Evolutionary conservation across 2,888 invertebrate species (phyloP).

Genomic region (Molorchus minor): DNA sequence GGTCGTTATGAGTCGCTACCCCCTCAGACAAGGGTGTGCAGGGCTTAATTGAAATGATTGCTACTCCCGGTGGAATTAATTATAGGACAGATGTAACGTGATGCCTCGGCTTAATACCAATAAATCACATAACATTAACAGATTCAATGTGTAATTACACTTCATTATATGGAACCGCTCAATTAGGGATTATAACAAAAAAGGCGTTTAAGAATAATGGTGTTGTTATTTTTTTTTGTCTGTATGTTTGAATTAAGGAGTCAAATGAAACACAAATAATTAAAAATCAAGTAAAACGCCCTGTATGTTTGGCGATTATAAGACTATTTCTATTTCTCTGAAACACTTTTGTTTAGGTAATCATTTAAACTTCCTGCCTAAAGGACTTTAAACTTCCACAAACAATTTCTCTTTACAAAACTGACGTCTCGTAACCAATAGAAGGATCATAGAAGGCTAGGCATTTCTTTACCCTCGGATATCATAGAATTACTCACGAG

Average conservation of each 20-base stretch:
- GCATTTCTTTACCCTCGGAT: too few relatives aligned
- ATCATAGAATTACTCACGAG: too few relatives aligned
- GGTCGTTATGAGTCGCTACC: conserved; percentile 17
- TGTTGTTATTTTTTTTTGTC: conserved; percentile 7
- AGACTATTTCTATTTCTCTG: too few relatives aligned
- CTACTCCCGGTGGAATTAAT: conserved; percentile 60
- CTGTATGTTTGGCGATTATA: neutral
- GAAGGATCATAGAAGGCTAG: too few relatives aligned
- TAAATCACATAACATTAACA: conserved; percentile 56
- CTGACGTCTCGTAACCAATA: too few relatives aligned
- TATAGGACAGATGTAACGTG: conserved; percentile 62
- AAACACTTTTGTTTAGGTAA: too few relatives aligned
- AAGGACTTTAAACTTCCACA: too few relatives aligned
- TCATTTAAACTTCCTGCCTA: too few relatives aligned
- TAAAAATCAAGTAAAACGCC: neutral
- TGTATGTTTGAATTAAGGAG: neutral
- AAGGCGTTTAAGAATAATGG: conserved; percentile 22
- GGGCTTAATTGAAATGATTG: conserved; percentile 42
- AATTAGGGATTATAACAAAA: conserved; percentile 35
- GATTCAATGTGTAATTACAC: conserved; percentile 56
- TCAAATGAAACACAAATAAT: too few relatives aligned
- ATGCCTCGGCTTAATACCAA: conserved; percentile 52
- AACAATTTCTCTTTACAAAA: too few relatives aligned
- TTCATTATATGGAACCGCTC: conserved; percentile 41
- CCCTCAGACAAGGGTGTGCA: conserved; percentile 20